These are phyloP conservation scores for Lacanobia oleracea DNA, from an alignment of 2,888 invertebrate species.

Conservation along the genomic window DNA sequence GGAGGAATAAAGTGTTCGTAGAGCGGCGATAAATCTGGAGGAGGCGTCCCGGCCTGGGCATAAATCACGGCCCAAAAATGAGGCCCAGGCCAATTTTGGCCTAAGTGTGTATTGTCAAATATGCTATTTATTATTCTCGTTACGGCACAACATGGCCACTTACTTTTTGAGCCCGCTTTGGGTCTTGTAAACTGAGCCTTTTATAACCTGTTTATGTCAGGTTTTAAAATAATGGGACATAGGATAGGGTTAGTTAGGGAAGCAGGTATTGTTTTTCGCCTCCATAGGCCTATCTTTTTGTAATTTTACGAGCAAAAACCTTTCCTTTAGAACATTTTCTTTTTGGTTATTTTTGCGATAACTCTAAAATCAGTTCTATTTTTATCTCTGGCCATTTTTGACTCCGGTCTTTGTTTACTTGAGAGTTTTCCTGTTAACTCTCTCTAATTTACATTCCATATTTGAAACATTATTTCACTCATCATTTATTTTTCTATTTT, in stretches of 20 bases:
- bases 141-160: constrained; percentile 54
- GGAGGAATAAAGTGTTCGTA: constrained; percentile 58
- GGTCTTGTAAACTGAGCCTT: constrained; percentile 44
- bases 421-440: background rate
- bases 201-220: constrained; percentile 42
- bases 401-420: background rate
- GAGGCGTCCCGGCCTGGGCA: constrained; percentile 37
- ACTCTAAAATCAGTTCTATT: background rate
- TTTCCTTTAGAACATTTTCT: background rate
- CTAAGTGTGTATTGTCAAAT: constrained; percentile 59
- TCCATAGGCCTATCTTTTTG: background rate
- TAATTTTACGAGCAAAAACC: background rate
- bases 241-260: constrained; percentile 28
- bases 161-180: constrained; percentile 41
- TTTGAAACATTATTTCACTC: background rate
- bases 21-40: constrained; percentile 55
- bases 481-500: background rate
- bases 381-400: too few relatives aligned
- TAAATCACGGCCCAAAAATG: constrained; percentile 63
- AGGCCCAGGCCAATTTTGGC: constrained; percentile 56
- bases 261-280: background rate
- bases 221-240: constrained; percentile 45
- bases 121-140: constrained; percentile 60
- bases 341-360: constrained; percentile 4
- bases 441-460: background rate